Evolutionary conservation across 2,113 vertebrate genomes (phyloP).

Genomic region (Parus major): DNA sequence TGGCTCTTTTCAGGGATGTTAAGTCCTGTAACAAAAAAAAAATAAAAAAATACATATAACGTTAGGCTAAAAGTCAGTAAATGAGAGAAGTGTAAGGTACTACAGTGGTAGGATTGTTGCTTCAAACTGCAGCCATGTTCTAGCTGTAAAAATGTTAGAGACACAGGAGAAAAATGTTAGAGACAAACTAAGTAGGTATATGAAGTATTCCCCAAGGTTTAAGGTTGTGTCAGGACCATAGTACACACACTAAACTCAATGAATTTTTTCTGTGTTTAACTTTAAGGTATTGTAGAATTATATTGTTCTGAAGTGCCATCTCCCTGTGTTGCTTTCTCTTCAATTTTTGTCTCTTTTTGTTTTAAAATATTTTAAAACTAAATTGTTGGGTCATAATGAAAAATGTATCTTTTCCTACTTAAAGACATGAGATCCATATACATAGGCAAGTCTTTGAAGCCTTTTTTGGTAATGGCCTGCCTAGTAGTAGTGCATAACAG

Average conservation of each 20-base stretch:
- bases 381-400: background rate
- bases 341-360: background rate
- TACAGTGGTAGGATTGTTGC: background rate
- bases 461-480: background rate
- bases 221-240: background rate
- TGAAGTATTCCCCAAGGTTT: background rate
- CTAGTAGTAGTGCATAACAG: background rate
- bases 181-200: background rate
- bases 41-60: fast-evolving
- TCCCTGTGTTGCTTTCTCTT: background rate
- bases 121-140: background rate
- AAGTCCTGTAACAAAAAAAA: background rate
- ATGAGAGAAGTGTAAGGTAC: background rate
- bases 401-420: conserved; percentile 44
- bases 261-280: background rate
- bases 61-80: background rate
- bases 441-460: background rate
- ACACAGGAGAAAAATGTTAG: background rate
- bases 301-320: conserved; percentile 12
- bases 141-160: background rate
- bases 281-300: background rate
- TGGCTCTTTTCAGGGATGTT: background rate
- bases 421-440: conserved; percentile 2
- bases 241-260: background rate
- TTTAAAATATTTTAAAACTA: background rate